Evolutionary conservation across 2,113 vertebrate genomes (phyloP).

Genomic region (Eurypyga helias): DNA sequence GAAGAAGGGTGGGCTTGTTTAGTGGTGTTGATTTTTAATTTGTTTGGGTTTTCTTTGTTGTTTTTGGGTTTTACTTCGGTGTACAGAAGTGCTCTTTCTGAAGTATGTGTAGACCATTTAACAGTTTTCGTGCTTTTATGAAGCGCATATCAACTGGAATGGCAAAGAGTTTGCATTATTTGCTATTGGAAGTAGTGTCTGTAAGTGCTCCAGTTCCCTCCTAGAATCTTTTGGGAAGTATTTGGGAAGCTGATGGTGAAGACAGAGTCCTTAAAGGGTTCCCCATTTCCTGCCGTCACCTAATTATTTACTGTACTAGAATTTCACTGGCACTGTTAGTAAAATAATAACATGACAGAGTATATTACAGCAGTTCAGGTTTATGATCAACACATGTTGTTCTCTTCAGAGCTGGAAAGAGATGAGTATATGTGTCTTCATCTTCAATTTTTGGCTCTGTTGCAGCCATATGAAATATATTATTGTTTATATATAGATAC

Average conservation of each 20-base stretch:
- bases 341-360: not conserved
- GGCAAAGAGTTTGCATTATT: not conserved
- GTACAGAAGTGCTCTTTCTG: not conserved
- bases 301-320: not conserved
- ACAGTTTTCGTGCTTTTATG: not conserved
- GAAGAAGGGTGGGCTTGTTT: not conserved
- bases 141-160: not conserved
- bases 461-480: slow-evolving; percentile 13
- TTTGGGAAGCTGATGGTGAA: not conserved
- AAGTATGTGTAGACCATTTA: not conserved
- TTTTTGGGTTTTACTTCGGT: not conserved
- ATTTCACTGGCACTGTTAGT: not conserved
- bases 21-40: not conserved
- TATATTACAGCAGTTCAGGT: not conserved
- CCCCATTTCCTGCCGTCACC: not conserved
- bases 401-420: slow-evolving; percentile 29
- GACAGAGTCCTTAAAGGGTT: not conserved
- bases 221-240: not conserved
- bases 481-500: not conserved
- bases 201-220: not conserved
- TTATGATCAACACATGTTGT: not conserved
- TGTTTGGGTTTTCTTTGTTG: not conserved
- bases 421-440: not conserved
- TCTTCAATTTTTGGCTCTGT: slow-evolving; percentile 11
- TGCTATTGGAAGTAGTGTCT: not conserved